These are phyloP conservation scores for Gymnodraco acuticeps DNA, from an alignment of 2,797 vertebrate species.

Conservation along the genomic window DNA sequence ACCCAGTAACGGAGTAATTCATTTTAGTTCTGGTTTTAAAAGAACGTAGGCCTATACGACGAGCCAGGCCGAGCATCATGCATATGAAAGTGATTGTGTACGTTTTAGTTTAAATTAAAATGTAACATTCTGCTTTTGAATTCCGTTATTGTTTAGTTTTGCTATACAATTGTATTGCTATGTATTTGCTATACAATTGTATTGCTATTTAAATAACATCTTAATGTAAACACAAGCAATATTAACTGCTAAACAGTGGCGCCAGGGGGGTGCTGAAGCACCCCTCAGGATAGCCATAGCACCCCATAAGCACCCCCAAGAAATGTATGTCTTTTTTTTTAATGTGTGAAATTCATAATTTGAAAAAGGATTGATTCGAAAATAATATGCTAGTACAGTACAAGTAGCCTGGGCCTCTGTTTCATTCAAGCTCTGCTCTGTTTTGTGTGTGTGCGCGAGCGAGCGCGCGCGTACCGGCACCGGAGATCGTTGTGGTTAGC, in stretches of 20 bases:
- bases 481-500: too few species aligned
- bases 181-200: neutral
- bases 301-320: too few species aligned
- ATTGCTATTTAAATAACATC: neutral
- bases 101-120: neutral
- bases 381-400: too few species aligned
- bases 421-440: too few species aligned
- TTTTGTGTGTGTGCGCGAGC: too few species aligned
- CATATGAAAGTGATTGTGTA: neutral
- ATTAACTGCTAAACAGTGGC: neutral
- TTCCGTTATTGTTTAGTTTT: neutral
- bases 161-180: neutral
- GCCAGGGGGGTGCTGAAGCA: too few species aligned
- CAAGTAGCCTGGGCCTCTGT: too few species aligned
- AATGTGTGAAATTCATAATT: too few species aligned
- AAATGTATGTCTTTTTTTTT: too few species aligned
- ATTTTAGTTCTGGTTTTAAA: neutral
- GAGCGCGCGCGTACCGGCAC: too few species aligned
- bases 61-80: neutral
- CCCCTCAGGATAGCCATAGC: too few species aligned
- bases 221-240: neutral
- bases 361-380: too few species aligned
- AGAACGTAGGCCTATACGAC: neutral
- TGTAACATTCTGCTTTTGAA: neutral
- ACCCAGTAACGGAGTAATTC: neutral